Percentiles rank a stretch among this genome's conserved stretches.
phyloP scores from a whole-genome alignment of 1,140 invertebrate genomes.

The Apis mellifera region Amel_HAv3.1 CM009931.2:1762501-1763000 shows the following conservation, averaged over 20 bases:
- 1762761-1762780: background rate
- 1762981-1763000: no score
- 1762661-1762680: slow-evolving; percentile 54
- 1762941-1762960: background rate
- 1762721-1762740: background rate
- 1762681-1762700: slow-evolving; percentile 55
- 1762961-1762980: background rate
- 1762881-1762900: background rate
- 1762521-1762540: no score
- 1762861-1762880: background rate
- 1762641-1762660: slow-evolving; percentile 38
- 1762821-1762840: slow-evolving; percentile 4
- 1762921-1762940: slow-evolving; percentile 43
- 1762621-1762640: slow-evolving; percentile 20
- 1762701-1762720: background rate
- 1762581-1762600: no score
- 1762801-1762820: background rate
- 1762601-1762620: background rate
- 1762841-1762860: slow-evolving; percentile 13
- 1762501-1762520: no score
- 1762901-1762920: background rate
- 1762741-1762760: no score
- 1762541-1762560: no score
- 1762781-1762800: background rate
- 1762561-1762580: no score